Evolutionary conservation across 2,888 invertebrate genomes (phyloP).

Genomic region (Micoletzkya japonica): DNA sequence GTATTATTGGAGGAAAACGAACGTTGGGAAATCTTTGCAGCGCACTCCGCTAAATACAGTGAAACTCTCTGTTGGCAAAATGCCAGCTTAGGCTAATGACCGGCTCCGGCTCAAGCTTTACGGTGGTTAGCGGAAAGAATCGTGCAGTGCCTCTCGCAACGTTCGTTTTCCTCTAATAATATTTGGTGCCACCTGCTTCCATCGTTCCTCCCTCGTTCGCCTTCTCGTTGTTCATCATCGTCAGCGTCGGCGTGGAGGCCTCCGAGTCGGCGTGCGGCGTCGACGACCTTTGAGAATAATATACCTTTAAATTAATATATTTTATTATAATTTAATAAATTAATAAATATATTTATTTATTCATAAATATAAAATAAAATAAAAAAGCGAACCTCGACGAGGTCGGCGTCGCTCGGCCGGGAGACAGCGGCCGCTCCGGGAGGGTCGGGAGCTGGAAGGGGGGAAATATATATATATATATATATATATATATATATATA

Average conservation of each 20-base stretch:
- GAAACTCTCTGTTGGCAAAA: no score
- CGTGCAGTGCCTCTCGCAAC: not conserved
- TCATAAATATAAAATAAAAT: not conserved
- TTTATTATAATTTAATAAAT: not conserved
- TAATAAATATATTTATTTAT: not conserved
- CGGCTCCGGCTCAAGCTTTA: no score
- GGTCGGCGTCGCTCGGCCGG: constrained; percentile 9
- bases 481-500: no score
- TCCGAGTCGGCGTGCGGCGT: constrained; percentile 41
- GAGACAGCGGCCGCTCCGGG: not conserved
- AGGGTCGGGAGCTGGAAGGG: constrained; percentile 12
- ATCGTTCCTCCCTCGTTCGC: not conserved
- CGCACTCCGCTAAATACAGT: no score
- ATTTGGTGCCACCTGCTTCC: no score
- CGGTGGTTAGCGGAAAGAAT: no score
- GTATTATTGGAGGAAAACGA: no score
- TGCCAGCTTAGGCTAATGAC: no score
- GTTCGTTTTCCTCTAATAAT: no score
- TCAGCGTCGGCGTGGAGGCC: constrained; percentile 42
- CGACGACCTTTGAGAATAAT: constrained; percentile 25
- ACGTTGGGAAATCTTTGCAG: no score
- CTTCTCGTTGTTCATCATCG: constrained; percentile 30
- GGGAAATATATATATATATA: no score
- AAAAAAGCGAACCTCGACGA: constrained; percentile 12
- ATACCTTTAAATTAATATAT: not conserved